These are phyloP conservation scores for Circaetus gallicus DNA, from an alignment of 2,113 vertebrate species.

Conservation along the genomic window DNA sequence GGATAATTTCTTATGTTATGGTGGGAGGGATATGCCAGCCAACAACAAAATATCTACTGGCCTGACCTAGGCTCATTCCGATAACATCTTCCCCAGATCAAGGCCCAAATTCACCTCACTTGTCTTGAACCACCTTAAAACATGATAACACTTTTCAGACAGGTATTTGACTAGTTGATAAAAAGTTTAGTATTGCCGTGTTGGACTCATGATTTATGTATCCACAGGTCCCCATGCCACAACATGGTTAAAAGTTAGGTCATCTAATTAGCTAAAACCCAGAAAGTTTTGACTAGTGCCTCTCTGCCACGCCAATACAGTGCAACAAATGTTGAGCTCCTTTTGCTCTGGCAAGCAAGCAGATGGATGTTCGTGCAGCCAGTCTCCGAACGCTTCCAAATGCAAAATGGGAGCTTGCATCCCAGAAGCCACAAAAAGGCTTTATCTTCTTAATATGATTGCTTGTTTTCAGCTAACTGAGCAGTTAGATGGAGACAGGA, in stretches of 20 bases:
- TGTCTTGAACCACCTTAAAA: not conserved
- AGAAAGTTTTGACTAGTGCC: not conserved
- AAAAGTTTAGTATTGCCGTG: not conserved
- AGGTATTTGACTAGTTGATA: not conserved
- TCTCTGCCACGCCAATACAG: not conserved
- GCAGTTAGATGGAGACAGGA: not conserved
- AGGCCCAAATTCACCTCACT: not conserved
- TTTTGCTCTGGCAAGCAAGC: not conserved
- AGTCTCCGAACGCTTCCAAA: not conserved
- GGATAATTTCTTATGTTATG: not conserved
- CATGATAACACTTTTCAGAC: not conserved
- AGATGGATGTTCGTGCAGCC: not conserved
- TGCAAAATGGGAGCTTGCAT: not conserved
- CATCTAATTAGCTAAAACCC: not conserved
- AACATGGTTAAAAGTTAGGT: not conserved
- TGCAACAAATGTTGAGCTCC: not conserved
- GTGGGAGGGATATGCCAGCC: not conserved
- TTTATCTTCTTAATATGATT: constrained; percentile 17
- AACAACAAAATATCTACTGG: not conserved
- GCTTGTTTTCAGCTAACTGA: constrained; percentile 32
- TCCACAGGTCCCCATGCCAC: not conserved
- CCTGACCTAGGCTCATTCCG: not conserved
- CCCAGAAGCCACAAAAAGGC: not conserved
- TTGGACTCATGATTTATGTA: not conserved
- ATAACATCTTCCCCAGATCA: not conserved